phyloP scores from a whole-genome alignment of 2,113 vertebrate genomes.

The Archocentrus centrarchus region DNA sequence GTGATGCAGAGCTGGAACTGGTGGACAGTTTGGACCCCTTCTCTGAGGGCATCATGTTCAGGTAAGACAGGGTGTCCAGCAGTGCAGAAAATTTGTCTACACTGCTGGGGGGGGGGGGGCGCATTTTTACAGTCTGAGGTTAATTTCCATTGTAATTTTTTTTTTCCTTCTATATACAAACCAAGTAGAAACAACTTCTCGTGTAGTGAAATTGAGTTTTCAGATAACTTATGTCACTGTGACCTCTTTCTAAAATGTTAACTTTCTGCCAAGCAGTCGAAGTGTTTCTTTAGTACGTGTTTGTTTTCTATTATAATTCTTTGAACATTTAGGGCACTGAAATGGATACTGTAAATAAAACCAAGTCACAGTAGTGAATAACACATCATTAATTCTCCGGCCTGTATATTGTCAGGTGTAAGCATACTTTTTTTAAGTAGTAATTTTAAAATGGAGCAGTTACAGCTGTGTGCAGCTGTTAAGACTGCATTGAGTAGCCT shows the following conservation, averaged over 20 bases:
- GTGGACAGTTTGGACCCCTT: slow-evolving; percentile 98
- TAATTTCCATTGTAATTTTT: background rate
- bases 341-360: background rate
- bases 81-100: background rate
- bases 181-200: no score
- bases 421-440: background rate
- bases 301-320: background rate
- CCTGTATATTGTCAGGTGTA: background rate
- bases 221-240: background rate
- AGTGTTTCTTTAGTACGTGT: background rate
- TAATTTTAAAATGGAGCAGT: background rate
- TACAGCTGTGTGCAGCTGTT: background rate
- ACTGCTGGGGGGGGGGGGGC: background rate
- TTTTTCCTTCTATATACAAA: background rate
- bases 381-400: background rate
- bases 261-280: background rate
- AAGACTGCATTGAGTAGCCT: background rate
- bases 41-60: slow-evolving; percentile 98
- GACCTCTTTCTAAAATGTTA: background rate
- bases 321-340: background rate
- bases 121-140: background rate
- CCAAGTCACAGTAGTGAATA: background rate
- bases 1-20: slow-evolving; percentile 95
- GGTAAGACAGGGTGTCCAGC: slow-evolving; percentile 75
- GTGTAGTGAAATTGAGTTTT: background rate